Evolutionary conservation across 2,888 invertebrate genomes (phyloP), one percentile per base, ranked within the genome.

Genomic region (Caenorhabditis doughertyi): DNA sequence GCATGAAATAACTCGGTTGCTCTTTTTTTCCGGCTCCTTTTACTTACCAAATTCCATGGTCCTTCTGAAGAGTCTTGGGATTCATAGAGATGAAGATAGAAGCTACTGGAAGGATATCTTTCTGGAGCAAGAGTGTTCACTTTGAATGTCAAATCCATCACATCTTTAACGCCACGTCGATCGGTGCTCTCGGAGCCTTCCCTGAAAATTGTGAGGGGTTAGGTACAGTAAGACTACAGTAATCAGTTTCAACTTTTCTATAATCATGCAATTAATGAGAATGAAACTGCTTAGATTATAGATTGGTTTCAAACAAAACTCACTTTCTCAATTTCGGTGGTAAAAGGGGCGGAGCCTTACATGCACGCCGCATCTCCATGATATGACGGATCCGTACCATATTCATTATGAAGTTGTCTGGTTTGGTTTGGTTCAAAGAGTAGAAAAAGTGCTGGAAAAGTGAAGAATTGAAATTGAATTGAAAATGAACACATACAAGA

Each of bases 341-440:
- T 16, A 89, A 56, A 47, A 88, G 79, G 11, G 89, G 89, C 29
- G 89, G 87, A 1, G 87, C 88, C 49, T 88, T 88, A 18, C 85
- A 86, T 0, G 89, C 87, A 18, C 89, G 62, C 39, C 89, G 71
- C 84, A 86, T 80, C 72, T 89, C 89, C 84, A 89, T 79, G 64
- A 89, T 89, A 65, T 89, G 88, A 55, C 89, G 88, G 51, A 89
- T 84, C 65, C 89, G 80, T 23, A 85, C 87, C 89, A 88, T 88
- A 58, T 89, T 87, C 89, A 89, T 89, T 47, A 77, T 89, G 53
- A 79, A 9, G 7, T n/a, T 25, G n/a, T n/a, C 4, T 60, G 42
- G 4, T 58, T 55, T 42, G 0, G 13, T n/a, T n/a, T n/a, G n/a
- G n/a, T n/a, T n/a, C n/a, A 32, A 32, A 32, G 4, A 32, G 9